These are phyloP conservation scores for Priocnemis perturbator DNA, from an alignment of 2,888 invertebrate genomes.

Conservation along the genomic window DNA sequence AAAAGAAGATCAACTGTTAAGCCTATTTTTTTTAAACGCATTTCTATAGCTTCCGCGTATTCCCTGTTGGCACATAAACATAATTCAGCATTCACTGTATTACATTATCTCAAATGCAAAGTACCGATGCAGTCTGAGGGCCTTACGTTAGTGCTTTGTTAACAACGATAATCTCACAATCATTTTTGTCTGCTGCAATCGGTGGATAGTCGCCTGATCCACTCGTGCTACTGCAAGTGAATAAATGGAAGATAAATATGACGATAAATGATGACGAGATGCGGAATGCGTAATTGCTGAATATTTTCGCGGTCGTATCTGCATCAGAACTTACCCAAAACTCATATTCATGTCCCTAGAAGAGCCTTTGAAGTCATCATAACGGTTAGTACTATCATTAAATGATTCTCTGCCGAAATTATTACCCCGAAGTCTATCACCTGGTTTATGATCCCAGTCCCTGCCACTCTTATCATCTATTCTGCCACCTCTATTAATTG, in stretches of 20 bases:
- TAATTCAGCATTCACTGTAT: neutral
- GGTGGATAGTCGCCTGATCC: conserved; percentile 61
- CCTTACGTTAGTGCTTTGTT: conserved; percentile 88
- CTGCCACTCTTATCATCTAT: conserved; percentile 55
- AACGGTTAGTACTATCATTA: conserved; percentile 63
- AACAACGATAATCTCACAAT: conserved; percentile 94
- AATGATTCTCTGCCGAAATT: conserved; percentile 64
- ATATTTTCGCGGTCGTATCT: conserved; percentile 1
- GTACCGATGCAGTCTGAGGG: conserved; percentile 5
- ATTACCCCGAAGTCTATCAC: conserved; percentile 57
- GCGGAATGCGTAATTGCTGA: conserved; percentile 3
- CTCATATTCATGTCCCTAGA: conserved; percentile 56
- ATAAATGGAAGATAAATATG: conserved; percentile 2
- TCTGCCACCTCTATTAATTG: conserved; percentile 61
- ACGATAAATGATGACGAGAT: neutral
- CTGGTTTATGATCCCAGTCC: conserved; percentile 65
- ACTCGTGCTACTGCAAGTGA: conserved; percentile 39
- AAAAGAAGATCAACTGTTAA: conserved; percentile 91
- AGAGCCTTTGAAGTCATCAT: conserved; percentile 65
- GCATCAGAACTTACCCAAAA: conserved; percentile 62
- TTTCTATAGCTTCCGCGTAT: conserved; percentile 93
- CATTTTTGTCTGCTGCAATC: conserved; percentile 82
- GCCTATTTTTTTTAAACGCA: conserved; percentile 85
- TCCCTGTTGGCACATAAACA: conserved; percentile 76
- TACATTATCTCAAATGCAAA: neutral